Base-by-base conservation (phyloP, 2,113 vertebrate genomes). In the Prolemur simus region DNA sequence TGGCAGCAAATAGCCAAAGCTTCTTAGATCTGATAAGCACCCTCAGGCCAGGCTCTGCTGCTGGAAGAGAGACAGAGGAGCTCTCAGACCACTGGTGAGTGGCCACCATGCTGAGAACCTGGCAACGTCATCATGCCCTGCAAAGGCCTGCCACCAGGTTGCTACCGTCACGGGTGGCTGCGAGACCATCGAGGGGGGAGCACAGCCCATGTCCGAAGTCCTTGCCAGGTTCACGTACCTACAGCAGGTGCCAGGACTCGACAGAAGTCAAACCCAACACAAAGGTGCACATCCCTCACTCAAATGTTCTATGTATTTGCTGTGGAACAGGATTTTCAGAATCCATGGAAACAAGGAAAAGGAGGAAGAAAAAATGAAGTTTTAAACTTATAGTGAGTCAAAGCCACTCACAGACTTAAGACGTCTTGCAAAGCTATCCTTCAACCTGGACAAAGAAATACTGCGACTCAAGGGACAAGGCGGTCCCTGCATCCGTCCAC, bases 251-350 rank as follows among this genome's bases (percentile, higher is more conserved):
- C 5, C 7, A 0, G 64, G 85, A 52, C 10, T 5, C 2, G 47
- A n/a, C n/a, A 8, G 2, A 10, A 42, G 71, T n/a, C 45, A 23
- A 49, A 21, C 20, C 45, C 45, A 49, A 23, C 5, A 37, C 29
- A 42, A 49, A 49, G 0, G 29, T 3, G 5, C 5, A 27, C 2
- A 6, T 0, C 0, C 5, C 39, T 18, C 5, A 2, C 49, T 4
- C 45, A 10, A 6, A 18, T 0, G 21, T 25, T n/a, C 52, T 80
- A 37, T 37, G 25, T 29, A 4, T 58, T 23, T 15, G 37, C 74
- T 20, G 23, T 58, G 89, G 66, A 27, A 25, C 4, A 37, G 27
- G 13, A 27, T 21, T 63, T 71, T 17, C 13, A n/a, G 77, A 71
- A 32, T 39, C 81, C 78, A 60, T 0, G 1, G 63, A 80, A 52